Evolutionary conservation across 2,797 vertebrate species (phyloP), one percentile per base, ranked within the genome.

Genomic region (Kryptolebias ocellatus): DNA sequence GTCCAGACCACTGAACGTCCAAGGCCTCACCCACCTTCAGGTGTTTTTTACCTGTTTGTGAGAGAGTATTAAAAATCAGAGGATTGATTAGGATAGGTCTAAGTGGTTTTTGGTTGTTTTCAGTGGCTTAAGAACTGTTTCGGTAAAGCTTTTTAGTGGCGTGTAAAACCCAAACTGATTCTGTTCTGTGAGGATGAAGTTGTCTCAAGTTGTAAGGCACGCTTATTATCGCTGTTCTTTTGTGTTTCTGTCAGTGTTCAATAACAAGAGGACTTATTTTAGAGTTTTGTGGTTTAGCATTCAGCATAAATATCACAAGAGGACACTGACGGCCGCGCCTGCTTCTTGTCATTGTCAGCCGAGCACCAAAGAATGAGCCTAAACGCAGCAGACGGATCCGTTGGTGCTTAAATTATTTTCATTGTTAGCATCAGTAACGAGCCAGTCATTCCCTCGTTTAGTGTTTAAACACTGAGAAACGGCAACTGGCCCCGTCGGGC

Each of bases 361-460:
- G 18, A 4, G 72, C 69, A 70, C 72, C 78, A 81, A 82, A 85
- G 75, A 78, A 84, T 64, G 17, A 37, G 70, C 75, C 75, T 74
- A 74, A 81, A 86, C 67, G n/a, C 80, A 76, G 70, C 80, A 73
- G 78, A 78, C 57, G 4, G 77, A 85, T 83, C 73, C 1, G 27
- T 68, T 72, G 74, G 73, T 70, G 83, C 81, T 91, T 90, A 87
- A 91, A 93, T 90, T 87, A 90, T 70, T 81, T 74, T 57, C 52
- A 67, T 83, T 83, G 83, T 87, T 88, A 85, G 86, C 80, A 74
- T 87, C 81, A 81, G 79, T 83, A 90, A 88, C 61, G 77, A 87
- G 87, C 72, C 81, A 81, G 71, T 84, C 85, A 80, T 77, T 88
- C 76, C 80, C 86, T 87, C 85, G 57, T 89, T 92, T 90, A 81